These are phyloP conservation scores for Karalla daura DNA, from an alignment of 2,797 vertebrate genomes.

Conservation along the genomic window DNA sequence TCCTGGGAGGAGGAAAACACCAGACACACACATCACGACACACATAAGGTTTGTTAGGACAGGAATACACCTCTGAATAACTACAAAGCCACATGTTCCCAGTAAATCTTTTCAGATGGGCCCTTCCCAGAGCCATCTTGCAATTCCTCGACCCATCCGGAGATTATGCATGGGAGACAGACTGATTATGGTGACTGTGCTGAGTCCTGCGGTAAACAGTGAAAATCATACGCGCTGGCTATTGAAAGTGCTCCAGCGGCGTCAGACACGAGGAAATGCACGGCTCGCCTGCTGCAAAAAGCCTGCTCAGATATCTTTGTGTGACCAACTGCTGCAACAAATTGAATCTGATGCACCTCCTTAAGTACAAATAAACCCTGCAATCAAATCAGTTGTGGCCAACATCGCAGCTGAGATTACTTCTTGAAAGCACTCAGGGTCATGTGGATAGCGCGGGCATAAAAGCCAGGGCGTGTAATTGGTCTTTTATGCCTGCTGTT, in stretches of 20 bases:
- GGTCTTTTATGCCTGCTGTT: conserved; percentile 24
- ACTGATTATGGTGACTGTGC: not conserved
- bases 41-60: too few relatives aligned
- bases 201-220: not conserved
- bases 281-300: conserved; percentile 14
- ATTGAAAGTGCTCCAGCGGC: not conserved
- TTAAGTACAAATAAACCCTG: conserved; percentile 44
- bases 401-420: conserved; percentile 32
- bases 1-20: conserved; percentile 81
- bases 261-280: conserved; percentile 42
- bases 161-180: not conserved
- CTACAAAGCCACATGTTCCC: too few relatives aligned
- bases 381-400: conserved; percentile 43
- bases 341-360: conserved; percentile 46
- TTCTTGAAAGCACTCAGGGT: conserved; percentile 53
- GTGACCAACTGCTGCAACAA: conserved; percentile 43
- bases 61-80: too few relatives aligned
- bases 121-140: not conserved
- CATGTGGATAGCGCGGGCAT: conserved; percentile 14
- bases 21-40: too few relatives aligned
- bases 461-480: conserved; percentile 33
- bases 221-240: not conserved
- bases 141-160: not conserved
- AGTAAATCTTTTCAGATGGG: not conserved
- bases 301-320: conserved; percentile 21